Evolutionary conservation across 1,140 invertebrate species (phyloP), one percentile per base, ranked within the genome.

Genomic region (Amphibalanus amphitrite): DNA sequence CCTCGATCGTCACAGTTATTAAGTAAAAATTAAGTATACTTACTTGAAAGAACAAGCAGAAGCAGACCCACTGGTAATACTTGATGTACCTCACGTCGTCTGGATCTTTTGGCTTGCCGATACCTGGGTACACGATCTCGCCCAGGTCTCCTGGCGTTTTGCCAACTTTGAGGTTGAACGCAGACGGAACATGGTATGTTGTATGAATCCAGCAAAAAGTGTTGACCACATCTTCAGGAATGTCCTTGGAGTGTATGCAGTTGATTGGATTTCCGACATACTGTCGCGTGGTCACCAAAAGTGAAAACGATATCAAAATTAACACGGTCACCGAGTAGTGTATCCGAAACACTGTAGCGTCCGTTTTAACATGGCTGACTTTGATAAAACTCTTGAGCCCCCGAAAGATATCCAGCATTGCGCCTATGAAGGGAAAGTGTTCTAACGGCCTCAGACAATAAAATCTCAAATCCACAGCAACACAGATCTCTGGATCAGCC

Each of bases 51-150:
- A 95, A 95, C 77, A 95, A 85, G 83, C 92, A 93, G 84, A 95
- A 95, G 84, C 92, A 94, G 79, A 95, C 92, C 92, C 92, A 95
- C 83, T 95, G 92, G 81, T 95, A 95, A 82, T 95, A 95, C 77
- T 89, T 90, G 81, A 77, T 77, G 74, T 74, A 79, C 71, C 74
- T 76, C 71, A 72, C 75, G 70, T 73, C 78, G 38, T 73, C 73
- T 23, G 76, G 73, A 69, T 76, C 74, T 26, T 76, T 73, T n/a
- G 77, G 76, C 28, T 74, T 76, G 69, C 79, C 79, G 33, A 80
- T 77, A 15, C 79, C 79, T 3, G 79, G 79, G 71, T 78, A 75
- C 6, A 65, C 20, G 3, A 65, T 25, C 8, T 26, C 23, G 26
- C 64, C 64, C 4, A 3, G 4, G 6, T 65, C 23, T 65, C 64